These are phyloP conservation scores for Lysiphlebus fabarum DNA, from an alignment of 1,140 invertebrate species.

Conservation along the genomic window DNA sequence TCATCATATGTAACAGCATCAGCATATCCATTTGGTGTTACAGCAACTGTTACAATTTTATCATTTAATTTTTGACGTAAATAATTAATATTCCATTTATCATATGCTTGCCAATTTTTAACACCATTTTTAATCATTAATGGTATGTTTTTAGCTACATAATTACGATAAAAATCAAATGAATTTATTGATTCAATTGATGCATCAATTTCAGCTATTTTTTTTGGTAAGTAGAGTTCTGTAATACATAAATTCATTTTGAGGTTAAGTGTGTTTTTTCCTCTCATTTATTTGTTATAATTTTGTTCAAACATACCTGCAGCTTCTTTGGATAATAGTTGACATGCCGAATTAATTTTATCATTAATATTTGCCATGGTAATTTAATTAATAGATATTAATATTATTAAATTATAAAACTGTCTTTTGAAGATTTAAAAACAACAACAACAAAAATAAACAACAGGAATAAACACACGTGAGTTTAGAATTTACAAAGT, in stretches of 20 bases:
- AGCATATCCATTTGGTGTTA: conserved; percentile 81
- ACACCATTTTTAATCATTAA: conserved; percentile 62
- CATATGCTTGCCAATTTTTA: conserved; percentile 59
- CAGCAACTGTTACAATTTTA: conserved; percentile 66
- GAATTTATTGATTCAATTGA: conserved; percentile 37
- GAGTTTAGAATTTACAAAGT: no score
- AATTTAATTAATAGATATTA: neutral
- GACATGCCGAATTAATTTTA: conserved; percentile 7
- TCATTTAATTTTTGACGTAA: conserved; percentile 60
- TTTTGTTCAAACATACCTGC: conserved; percentile 1
- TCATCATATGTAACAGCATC: conserved; percentile 61
- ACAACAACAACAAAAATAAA: no score
- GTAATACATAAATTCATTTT: neutral
- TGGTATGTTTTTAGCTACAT: conserved; percentile 67
- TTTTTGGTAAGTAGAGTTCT: conserved; percentile 34
- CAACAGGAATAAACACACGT: no score
- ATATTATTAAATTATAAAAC: neutral
- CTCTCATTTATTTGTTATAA: no score
- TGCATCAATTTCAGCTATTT: conserved; percentile 32
- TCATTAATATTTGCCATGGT: neutral
- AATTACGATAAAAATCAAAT: conserved; percentile 63
- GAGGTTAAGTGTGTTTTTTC: no score
- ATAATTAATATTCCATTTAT: conserved; percentile 65
- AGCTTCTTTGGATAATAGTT: conserved; percentile 15
- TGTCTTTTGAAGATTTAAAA: neutral